Evolutionary conservation across 2,113 vertebrate genomes (phyloP).

Genomic region (Notothenia coriiceps): DNA sequence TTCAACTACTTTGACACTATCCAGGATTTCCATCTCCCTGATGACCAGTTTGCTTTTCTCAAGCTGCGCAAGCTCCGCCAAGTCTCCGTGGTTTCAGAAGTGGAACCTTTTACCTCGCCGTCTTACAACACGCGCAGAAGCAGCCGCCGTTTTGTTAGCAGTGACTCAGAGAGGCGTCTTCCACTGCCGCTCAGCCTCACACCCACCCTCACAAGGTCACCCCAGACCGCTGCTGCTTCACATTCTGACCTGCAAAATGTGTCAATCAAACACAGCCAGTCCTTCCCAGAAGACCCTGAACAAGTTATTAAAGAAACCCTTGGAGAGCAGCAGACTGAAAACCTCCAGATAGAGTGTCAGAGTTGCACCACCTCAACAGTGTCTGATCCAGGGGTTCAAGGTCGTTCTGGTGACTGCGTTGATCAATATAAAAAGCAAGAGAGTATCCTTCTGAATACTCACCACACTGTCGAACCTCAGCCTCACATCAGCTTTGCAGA

Average conservation of each 20-base stretch:
- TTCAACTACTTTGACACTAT: slow-evolving; percentile 37
- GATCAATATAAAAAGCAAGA: background rate
- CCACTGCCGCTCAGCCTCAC: slow-evolving; percentile 46
- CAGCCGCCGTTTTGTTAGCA: background rate
- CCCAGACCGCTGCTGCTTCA: background rate
- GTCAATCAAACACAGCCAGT: background rate
- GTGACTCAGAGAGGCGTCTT: background rate
- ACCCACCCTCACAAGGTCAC: background rate
- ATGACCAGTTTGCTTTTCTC: slow-evolving; percentile 75
- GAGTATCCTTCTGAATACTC: background rate
- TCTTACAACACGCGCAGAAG: slow-evolving; percentile 39
- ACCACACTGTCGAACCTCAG: background rate
- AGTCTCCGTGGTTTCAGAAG: slow-evolving; percentile 28
- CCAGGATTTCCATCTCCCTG: slow-evolving; percentile 77
- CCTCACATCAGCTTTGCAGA: background rate
- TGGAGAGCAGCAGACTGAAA: slow-evolving; percentile 6
- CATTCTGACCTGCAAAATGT: background rate
- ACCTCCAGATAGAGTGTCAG: background rate
- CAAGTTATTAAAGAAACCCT: background rate
- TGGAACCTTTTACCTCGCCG: slow-evolving; percentile 42
- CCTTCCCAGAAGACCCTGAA: background rate
- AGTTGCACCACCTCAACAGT: background rate
- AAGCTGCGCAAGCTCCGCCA: slow-evolving; percentile 74
- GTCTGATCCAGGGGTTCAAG: background rate
- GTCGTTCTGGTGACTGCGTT: background rate